Conservation (phyloP, 2,797 vertebrate genomes). For the Pachyuromys duprasi region DNA sequence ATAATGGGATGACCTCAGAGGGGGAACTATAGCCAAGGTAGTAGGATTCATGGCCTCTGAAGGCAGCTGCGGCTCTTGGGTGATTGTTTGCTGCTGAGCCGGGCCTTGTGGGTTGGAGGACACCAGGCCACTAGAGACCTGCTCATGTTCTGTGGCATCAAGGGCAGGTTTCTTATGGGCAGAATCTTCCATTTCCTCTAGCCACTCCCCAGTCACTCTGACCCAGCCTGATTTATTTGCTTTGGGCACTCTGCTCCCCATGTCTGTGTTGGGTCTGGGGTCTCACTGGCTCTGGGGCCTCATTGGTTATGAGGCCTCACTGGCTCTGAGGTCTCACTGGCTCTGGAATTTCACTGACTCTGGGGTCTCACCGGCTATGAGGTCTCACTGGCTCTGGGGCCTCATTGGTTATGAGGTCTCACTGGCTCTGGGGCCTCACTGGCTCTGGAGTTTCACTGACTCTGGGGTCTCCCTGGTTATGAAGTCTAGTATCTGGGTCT, state of each 20-base stretch:
- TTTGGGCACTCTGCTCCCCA: not conserved
- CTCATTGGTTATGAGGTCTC: not conserved
- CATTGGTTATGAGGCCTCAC: not conserved
- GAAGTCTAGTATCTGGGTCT: not conserved
- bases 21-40: not conserved
- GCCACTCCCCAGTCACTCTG: not conserved
- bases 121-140: not conserved
- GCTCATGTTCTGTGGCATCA: constrained; percentile 45
- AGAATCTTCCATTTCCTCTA: not conserved
- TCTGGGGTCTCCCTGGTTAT: not conserved
- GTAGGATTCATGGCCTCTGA: not conserved
- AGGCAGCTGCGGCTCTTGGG: not conserved
- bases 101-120: constrained; percentile 53
- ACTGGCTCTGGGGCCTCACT: not conserved
- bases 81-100: not conserved
- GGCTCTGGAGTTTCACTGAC: not conserved
- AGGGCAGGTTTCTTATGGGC: not conserved
- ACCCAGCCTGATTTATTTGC: not conserved
- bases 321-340: not conserved
- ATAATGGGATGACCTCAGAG: not conserved
- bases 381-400: not conserved
- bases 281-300: not conserved
- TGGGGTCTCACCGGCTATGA: not conserved
- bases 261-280: not conserved
- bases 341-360: not conserved